These are phyloP conservation scores for Leptinotarsa lineolata DNA, from an alignment of 1,140 invertebrate genomes.

Conservation along the genomic window DNA sequence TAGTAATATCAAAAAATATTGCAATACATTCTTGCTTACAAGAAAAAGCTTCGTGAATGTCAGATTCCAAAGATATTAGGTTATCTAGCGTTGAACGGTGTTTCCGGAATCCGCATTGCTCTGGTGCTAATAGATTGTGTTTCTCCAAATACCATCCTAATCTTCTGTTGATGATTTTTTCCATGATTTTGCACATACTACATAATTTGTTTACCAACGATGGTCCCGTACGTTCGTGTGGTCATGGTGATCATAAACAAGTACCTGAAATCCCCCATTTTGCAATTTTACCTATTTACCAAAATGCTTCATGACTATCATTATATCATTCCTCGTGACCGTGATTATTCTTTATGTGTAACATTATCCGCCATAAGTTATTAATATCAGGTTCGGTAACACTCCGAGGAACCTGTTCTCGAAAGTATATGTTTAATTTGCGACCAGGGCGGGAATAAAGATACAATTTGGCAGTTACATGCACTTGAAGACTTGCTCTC, in stretches of 20 bases:
- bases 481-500: slow-evolving; percentile 8
- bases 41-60: too few species aligned
- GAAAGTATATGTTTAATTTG: slow-evolving; percentile 1
- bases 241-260: neutral
- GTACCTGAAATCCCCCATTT: slow-evolving; percentile 2
- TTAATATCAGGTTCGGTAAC: neutral
- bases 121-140: too few species aligned
- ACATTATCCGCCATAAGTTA: slow-evolving; percentile 9
- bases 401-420: slow-evolving; percentile 1
- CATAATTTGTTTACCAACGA: neutral
- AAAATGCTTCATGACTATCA: slow-evolving; percentile 9
- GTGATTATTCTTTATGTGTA: slow-evolving; percentile 13
- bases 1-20: too few species aligned
- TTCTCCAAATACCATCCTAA: too few species aligned
- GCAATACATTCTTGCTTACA: too few species aligned
- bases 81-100: too few species aligned
- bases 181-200: too few species aligned
- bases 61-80: too few species aligned
- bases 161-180: too few species aligned
- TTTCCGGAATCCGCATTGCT: too few species aligned
- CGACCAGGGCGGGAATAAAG: neutral
- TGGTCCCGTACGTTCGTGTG: neutral
- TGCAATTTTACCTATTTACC: slow-evolving; percentile 18
- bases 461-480: slow-evolving; percentile 17
- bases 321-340: neutral